Conservation (phyloP, 2,113 vertebrate species). For the Reinhardtius hippoglossoides region DNA sequence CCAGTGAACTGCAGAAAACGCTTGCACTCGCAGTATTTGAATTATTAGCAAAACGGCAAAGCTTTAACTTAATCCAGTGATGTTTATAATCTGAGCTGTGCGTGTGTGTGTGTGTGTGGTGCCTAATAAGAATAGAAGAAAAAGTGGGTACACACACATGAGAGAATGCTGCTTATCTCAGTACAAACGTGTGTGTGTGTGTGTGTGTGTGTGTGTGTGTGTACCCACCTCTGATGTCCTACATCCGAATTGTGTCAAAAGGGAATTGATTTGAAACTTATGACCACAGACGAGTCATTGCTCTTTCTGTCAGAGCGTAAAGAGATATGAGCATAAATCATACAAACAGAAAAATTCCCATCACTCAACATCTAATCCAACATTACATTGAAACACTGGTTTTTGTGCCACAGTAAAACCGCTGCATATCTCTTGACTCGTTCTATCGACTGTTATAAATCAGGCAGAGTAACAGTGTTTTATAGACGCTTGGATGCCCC, state of each 20-base stretch:
- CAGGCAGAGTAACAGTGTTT: constrained; percentile 41
- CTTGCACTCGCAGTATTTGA: constrained; percentile 67
- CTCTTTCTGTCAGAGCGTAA: constrained; percentile 27
- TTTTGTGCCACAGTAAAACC: constrained; percentile 22
- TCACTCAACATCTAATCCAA: constrained; percentile 26
- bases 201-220: constrained; percentile 11
- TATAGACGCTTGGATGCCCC: constrained; percentile 23
- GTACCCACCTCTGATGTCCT: constrained; percentile 30
- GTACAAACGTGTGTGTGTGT: background rate
- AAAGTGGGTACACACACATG: background rate
- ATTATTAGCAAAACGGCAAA: constrained; percentile 67
- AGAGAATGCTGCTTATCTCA: background rate
- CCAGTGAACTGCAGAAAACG: constrained; percentile 64
- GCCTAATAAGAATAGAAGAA: background rate
- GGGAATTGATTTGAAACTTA: constrained; percentile 20
- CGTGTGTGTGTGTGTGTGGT: constrained; percentile 17
- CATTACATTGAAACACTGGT: constrained; percentile 31
- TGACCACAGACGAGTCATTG: constrained; percentile 9
- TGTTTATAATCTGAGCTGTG: constrained; percentile 58
- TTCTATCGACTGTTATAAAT: constrained; percentile 34
- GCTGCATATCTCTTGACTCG: constrained; percentile 15
- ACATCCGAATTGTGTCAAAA: constrained; percentile 23
- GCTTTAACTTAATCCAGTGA: constrained; percentile 66
- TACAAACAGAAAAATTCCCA: constrained; percentile 38
- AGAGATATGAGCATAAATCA: constrained; percentile 31